Base-by-base conservation (phyloP, 2,888 invertebrate species). In the Calliphora vomitoria region DNA sequence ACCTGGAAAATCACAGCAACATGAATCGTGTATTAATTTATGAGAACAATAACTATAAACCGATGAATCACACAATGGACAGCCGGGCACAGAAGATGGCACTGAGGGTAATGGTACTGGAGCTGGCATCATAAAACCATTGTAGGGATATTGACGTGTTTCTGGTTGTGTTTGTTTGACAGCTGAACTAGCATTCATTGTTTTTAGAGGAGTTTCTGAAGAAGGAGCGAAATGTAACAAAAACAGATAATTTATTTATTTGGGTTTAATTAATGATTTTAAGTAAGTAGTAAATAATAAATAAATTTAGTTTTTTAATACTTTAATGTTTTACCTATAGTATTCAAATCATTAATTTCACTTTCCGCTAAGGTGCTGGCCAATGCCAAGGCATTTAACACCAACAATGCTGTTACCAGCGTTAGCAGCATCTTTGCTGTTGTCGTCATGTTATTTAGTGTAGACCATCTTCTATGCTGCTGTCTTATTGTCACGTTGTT, bases 1-100 rank as follows among this genome's bases (percentile, higher is more conserved):
- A 92, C 92, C 91, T 90, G 91, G 88, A 89, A 90, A 91, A 89
- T 95, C 95, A 90, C 97, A 97, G 91, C 97, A 97, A 91, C 97
- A 97, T 0, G 96, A 95, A 91, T 97, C 97, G 90, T 97, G 97
- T 5, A 96, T 94, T 82, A 97, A 94, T 93, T 96, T 97, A 85
- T 96, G 95, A 0, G 95, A 95, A 91, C 97, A 97, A 92, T 97
- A 97, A 89, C 96, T 95, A 92, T 95, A 97, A 5, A 97, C 97
- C 0, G 97, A 97, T 0, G 96, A 95, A 91, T 97, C 97, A 90
- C 97, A 97, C 41, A 96, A 92, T 0, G 97, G 97, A 90, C 97
- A 97, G n/a, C 94, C 91, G 4, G 86, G 79, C 15, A 31, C 78
- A 20, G 75, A 18, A 58, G 79, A 25, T 62, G 71, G 50, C n/a